phyloP scores from a whole-genome alignment of 2,113 vertebrate genomes.

The Herpailurus yagouaroundi region DNA sequence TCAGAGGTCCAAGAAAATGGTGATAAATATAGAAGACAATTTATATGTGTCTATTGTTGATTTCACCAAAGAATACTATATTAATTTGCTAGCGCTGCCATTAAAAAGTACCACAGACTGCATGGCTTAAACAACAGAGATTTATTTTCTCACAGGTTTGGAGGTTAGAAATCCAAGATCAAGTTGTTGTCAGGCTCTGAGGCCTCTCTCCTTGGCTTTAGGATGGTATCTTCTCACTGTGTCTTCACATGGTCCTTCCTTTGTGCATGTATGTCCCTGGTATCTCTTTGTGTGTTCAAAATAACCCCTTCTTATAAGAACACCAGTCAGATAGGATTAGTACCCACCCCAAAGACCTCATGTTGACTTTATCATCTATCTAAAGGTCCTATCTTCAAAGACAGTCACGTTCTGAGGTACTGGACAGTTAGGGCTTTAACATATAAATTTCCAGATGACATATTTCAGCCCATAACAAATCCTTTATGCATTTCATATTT shows the following conservation, averaged over 20 bases:
- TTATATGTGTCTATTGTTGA: neutral
- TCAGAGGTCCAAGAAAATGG: neutral
- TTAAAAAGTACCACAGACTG: neutral
- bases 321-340: neutral
- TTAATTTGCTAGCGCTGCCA: neutral
- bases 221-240: neutral
- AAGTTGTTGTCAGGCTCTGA: neutral
- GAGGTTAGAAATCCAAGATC: neutral
- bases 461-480: neutral
- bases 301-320: neutral
- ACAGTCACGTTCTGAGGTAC: neutral
- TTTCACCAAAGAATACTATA: neutral
- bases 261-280: neutral
- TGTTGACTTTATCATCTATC: neutral
- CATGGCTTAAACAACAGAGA: neutral
- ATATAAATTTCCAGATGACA: neutral
- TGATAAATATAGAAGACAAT: neutral
- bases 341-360: neutral
- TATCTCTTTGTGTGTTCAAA: neutral
- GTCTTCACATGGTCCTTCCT: neutral
- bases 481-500: neutral
- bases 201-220: neutral
- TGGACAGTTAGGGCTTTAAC: neutral
- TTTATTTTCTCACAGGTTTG: neutral
- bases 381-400: neutral